phyloP scores from a whole-genome alignment of 1,140 invertebrate genomes.

The Harpegnathos saltator region DNA sequence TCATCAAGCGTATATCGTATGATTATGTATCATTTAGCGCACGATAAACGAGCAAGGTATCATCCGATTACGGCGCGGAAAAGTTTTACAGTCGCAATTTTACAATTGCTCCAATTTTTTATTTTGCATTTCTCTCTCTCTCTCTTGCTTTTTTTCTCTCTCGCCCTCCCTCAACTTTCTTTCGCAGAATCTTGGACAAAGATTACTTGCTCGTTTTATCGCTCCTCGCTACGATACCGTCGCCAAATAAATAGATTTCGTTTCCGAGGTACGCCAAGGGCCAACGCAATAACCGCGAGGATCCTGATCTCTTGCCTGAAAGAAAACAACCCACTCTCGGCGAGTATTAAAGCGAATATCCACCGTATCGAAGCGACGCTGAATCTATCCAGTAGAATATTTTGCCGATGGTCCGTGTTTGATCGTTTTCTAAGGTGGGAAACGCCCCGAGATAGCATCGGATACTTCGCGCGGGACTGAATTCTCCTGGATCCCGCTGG shows the following conservation, averaged over 20 bases:
- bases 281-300: constrained; percentile 33
- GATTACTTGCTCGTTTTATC: constrained; percentile 50
- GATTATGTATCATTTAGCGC: too few species aligned
- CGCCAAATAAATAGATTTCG: constrained; percentile 57
- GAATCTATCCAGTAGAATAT: constrained; percentile 41
- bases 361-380: constrained; percentile 21
- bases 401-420: constrained; percentile 46
- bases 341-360: constrained; percentile 54
- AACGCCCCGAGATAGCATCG: constrained; percentile 41
- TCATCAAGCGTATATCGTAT: background rate
- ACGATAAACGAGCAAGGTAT: too few species aligned
- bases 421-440: constrained; percentile 42
- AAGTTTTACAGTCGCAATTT: background rate
- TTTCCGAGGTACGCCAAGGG: background rate
- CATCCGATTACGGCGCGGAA: too few species aligned
- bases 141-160: too few species aligned
- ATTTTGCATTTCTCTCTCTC: too few species aligned
- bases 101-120: background rate
- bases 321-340: constrained; percentile 35
- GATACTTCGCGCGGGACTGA: constrained; percentile 29
- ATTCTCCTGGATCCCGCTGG: constrained; percentile 35
- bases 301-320: constrained; percentile 17
- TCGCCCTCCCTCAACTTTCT: background rate
- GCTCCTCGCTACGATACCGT: constrained; percentile 27
- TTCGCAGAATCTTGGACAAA: constrained; percentile 7